These are phyloP conservation scores for Platycercus adscitus DNA, from an alignment of 2,113 vertebrate species.

Conservation along the genomic window DNA sequence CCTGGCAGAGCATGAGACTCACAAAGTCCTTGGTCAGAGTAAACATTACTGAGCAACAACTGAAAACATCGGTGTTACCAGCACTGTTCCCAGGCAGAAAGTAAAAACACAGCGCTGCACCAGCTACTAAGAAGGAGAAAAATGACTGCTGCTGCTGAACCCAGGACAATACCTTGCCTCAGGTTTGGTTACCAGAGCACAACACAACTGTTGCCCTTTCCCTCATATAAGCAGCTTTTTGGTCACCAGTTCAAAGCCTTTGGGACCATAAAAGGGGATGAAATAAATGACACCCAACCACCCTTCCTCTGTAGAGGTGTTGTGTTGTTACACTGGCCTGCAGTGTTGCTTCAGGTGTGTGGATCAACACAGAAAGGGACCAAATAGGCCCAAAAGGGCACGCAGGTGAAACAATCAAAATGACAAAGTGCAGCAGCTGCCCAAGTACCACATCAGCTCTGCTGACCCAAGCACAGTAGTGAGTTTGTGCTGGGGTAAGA, in stretches of 20 bases:
- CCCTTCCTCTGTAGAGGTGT: not conserved
- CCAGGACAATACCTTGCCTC: not conserved
- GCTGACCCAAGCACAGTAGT: not conserved
- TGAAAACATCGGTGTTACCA: too few relatives aligned
- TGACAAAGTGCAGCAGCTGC: rapidly evolving
- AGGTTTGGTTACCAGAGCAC: not conserved
- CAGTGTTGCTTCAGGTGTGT: not conserved
- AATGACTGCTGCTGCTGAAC: too few relatives aligned
- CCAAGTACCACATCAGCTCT: rapidly evolving
- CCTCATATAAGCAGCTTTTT: not conserved
- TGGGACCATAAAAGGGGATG: not conserved
- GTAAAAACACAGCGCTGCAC: too few relatives aligned
- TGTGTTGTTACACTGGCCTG: not conserved
- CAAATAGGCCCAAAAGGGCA: not conserved
- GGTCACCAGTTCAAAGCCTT: not conserved
- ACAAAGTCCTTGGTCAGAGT: too few relatives aligned
- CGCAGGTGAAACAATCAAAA: not conserved
- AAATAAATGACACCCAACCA: not conserved
- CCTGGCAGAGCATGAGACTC: too few relatives aligned
- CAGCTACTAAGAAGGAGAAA: too few relatives aligned
- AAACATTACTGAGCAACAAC: too few relatives aligned
- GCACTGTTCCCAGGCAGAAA: too few relatives aligned
- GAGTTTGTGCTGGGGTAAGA: not conserved
- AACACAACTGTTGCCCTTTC: not conserved
- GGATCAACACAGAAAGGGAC: not conserved